phyloP scores from a whole-genome alignment of 2,113 vertebrate species.

The Morphnarchus princeps region DNA sequence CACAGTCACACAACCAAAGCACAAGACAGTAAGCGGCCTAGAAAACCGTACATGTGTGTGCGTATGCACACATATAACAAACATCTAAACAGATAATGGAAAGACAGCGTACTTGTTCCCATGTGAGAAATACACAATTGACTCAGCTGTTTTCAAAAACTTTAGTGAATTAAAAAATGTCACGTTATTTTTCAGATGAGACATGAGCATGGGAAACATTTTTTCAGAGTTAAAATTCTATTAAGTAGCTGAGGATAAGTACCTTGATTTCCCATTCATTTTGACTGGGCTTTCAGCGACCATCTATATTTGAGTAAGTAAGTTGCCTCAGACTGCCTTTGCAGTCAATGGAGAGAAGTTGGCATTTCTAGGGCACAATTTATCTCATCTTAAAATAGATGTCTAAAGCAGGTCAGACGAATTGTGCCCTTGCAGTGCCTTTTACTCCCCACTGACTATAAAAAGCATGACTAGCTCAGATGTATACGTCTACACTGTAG shows the following conservation, averaged over 20 bases:
- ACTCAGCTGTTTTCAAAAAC: neutral
- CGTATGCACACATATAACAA: neutral
- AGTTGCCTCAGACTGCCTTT: neutral
- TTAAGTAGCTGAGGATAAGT: neutral
- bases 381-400: slow-evolving; percentile 30
- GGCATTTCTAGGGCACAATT: slow-evolving; percentile 4
- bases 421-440: neutral
- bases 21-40: neutral
- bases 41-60: neutral
- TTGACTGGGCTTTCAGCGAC: neutral
- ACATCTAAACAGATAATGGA: neutral
- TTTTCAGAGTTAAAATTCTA: neutral
- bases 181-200: neutral
- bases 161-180: neutral
- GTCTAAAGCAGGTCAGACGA: neutral
- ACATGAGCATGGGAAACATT: neutral
- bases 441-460: neutral
- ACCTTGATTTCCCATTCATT: neutral
- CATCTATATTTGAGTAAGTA: neutral
- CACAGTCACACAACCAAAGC: neutral
- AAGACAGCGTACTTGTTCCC: neutral
- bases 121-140: neutral
- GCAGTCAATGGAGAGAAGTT: neutral
- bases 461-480: slow-evolving; percentile 4
- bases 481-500: neutral